Base-by-base conservation (phyloP, 2,797 vertebrate genomes). In the Falco concolor region DNA sequence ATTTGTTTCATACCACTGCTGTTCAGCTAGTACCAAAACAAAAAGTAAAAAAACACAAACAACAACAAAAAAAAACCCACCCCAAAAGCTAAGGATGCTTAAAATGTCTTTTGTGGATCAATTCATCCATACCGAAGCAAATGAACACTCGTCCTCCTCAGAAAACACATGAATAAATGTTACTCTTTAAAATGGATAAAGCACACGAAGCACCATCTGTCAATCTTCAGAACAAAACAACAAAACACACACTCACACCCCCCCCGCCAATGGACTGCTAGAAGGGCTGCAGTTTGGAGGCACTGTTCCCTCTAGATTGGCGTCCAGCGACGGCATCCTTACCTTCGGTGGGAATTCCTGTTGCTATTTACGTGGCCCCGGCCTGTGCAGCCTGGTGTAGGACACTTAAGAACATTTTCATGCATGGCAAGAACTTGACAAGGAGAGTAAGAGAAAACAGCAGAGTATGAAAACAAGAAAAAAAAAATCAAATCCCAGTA, bases 331-430 rank as follows among this genome's bases (percentile, higher is more conserved):
- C 25, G 81, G 89, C 78, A 73, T 94, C 97, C 99, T 99, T 99
- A 99, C 99, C 99, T 99, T 98, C 99, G 97, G 98, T 99, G 99
- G 70, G 99, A 99, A 98, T 99, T 99, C 99, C 99, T 99, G 99
- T 99, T 99, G 99, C 99, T 99, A 98, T 99, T 99, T 98, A 99
- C 99, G 98, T 99, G 99, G 98, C 99, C 99, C 91, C 99, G 99
- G 98, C 99, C 99, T 95, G 99, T 99, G 99, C 99, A 99, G 99
- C 99, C 99, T 88, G 98, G 99, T 98, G 99, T 99, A 98, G 99
- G 99, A 99, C 99, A 99, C 99, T 99, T 99, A 99, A 99, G 99
- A 98, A 99, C 99, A 99, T 99, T 99, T 98, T 99, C 99, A 98
- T 99, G 99, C 99, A 99, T 99, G 98, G 99, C 99, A 98, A 99